These are phyloP conservation scores for Megaceryle maxima DNA, from an alignment of 2,113 vertebrate species.

Conservation along the genomic window DNA sequence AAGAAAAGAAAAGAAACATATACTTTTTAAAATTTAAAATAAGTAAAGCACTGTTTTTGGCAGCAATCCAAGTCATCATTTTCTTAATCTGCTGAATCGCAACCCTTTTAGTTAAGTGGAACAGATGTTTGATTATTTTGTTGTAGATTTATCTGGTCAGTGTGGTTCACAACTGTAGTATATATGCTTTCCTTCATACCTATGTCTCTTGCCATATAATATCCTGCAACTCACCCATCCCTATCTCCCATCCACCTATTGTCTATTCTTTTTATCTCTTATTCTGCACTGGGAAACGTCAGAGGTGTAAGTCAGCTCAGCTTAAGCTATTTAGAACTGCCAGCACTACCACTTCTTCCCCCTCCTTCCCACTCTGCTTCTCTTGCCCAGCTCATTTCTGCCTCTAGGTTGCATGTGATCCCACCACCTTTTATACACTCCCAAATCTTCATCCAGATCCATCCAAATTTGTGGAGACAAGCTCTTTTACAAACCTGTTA, in stretches of 20 bases:
- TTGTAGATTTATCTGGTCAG: neutral
- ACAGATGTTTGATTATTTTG: neutral
- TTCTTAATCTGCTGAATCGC: neutral
- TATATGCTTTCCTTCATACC: neutral
- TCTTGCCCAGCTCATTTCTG: neutral
- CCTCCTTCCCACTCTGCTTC: neutral
- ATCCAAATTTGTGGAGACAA: neutral
- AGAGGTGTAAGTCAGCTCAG: neutral
- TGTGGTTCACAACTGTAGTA: neutral
- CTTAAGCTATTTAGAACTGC: neutral
- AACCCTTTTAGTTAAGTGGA: neutral
- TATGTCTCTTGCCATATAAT: neutral
- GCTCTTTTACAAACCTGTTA: constrained; percentile 1
- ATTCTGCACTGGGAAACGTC: neutral
- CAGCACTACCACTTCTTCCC: neutral
- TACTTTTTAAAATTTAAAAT: neutral
- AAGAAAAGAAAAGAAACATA: neutral
- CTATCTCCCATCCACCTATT: neutral
- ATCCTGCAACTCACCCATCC: neutral
- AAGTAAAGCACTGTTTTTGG: neutral
- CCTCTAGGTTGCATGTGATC: neutral
- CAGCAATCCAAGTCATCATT: neutral
- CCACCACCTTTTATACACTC: neutral
- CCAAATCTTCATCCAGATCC: neutral
- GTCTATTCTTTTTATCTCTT: neutral